A percentile compares a stretch with the other conserved stretches of the same genome.
Conservation (phyloP, 2,113 vertebrate genomes). For the Apeltes quadracus region DNA sequence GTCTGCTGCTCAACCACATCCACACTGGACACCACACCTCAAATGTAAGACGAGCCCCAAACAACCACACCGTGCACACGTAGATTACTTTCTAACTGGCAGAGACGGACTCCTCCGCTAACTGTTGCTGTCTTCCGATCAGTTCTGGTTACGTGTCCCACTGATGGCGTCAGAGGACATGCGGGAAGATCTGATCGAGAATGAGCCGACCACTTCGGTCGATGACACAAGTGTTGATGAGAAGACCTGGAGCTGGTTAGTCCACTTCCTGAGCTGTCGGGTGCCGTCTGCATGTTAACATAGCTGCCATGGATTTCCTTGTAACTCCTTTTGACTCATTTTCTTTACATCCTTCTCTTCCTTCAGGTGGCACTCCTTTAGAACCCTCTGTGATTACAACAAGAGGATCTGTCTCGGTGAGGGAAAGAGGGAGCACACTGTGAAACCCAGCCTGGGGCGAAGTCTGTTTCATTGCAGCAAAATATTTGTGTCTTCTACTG, state of each 20-base stretch:
- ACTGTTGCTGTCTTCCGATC: conserved; percentile 23
- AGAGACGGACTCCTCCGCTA: neutral
- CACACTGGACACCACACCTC: conserved; percentile 91
- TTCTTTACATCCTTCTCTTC: conserved; percentile 36
- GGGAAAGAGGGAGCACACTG: conserved; percentile 32
- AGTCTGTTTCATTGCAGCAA: conserved; percentile 24
- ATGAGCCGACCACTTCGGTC: conserved; percentile 74
- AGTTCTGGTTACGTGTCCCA: conserved; percentile 93
- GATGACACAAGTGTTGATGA: conserved; percentile 82
- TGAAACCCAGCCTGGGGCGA: neutral
- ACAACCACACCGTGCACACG: neutral
- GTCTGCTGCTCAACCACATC: conserved; percentile 89
- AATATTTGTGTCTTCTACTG: conserved; percentile 8
- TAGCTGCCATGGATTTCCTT: conserved; percentile 37
- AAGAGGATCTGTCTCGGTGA: conserved; percentile 92
- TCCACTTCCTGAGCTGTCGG: neutral
- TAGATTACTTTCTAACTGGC: neutral
- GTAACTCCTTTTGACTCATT: conserved; percentile 4
- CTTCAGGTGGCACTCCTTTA: conserved; percentile 91
- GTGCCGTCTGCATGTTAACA: conserved; percentile 30
- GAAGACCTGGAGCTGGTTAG: conserved; percentile 87
- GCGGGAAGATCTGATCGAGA: conserved; percentile 88
- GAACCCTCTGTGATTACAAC: conserved; percentile 93
- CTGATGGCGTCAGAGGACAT: conserved; percentile 85
- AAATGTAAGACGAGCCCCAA: conserved; percentile 78